Conservation (phyloP, 2,113 vertebrate genomes). For the Syrrhaptes paradoxus region DNA sequence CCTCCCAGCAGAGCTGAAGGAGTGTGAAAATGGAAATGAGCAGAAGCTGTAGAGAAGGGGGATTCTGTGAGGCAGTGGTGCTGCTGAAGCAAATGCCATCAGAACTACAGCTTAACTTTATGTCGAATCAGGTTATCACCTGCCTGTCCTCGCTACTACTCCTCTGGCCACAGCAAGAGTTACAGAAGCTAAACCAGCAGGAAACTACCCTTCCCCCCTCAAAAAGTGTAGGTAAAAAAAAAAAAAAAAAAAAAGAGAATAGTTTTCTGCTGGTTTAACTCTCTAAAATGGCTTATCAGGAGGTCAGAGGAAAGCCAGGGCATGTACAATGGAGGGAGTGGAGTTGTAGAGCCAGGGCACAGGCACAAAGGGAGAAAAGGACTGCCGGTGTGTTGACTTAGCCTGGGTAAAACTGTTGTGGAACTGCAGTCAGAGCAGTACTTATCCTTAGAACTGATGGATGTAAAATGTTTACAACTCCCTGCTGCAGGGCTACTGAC, state of each 20-base stretch:
- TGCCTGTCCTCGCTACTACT: neutral
- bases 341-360: neutral
- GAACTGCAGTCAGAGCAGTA: neutral
- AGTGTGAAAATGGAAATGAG: neutral
- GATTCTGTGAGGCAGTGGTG: neutral
- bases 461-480: neutral
- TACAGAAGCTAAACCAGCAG: neutral
- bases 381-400: neutral
- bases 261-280: neutral
- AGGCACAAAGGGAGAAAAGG: neutral
- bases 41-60: neutral
- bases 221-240: neutral
- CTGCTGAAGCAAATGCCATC: neutral
- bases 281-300: constrained; percentile 1
- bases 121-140: neutral
- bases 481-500: neutral
- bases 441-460: neutral
- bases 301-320: neutral
- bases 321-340: neutral
- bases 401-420: neutral
- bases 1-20: neutral
- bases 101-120: neutral
- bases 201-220: neutral
- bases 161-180: neutral
- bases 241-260: neutral